Base-by-base conservation (phyloP, 2,888 invertebrate genomes). In the Hanleya hanleyi region DNA sequence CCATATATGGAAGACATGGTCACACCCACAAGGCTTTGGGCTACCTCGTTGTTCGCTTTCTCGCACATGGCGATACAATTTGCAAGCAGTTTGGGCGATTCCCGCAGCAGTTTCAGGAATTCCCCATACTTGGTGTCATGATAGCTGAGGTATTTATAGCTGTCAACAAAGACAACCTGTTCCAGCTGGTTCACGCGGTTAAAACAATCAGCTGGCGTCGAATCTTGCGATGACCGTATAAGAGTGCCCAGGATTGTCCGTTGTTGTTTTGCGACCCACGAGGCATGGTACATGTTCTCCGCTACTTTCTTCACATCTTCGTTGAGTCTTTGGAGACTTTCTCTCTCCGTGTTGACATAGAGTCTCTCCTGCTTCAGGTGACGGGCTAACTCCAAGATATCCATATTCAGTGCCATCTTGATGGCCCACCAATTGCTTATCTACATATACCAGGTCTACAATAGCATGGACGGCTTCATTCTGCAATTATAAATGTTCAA, bases 231-330 rank as follows among this genome's bases (percentile, higher is more conserved):
- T 64, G 95, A 93, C 50, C 95, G 92, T 77, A 96, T 94, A 83
- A 96, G 91, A 83, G 94, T 93, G 79, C 95, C 94, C 18, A 90
- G 81, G 35, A 84, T 83, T 18, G 75, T 65, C 70, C 86, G 85
- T 91, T 97, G 97, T 90, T 96, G 96, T 2, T 95, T 94, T 76
- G 95, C 95, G 76, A 97, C 93, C 96, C 97, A 98, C 41, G 96
- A 95, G 74, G 94, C 93, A 90, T 95, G 94, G 35, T 93, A 93
- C 62, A 94, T 90, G 73, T 92, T 91, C 77, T 93, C 93, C 0
- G 93, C 93, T 67, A 93, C 91, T 73, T 79, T 81, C 18, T 79
- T 81, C 38, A 91, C 90, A 73, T 89, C 87, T 71, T 89, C 88
- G 82, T 90, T 90, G 26, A 91, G 83, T 26, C 79, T 79, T 67